phyloP scores from a whole-genome alignment of 2,113 vertebrate genomes.

The Actenoides hombroni region DNA sequence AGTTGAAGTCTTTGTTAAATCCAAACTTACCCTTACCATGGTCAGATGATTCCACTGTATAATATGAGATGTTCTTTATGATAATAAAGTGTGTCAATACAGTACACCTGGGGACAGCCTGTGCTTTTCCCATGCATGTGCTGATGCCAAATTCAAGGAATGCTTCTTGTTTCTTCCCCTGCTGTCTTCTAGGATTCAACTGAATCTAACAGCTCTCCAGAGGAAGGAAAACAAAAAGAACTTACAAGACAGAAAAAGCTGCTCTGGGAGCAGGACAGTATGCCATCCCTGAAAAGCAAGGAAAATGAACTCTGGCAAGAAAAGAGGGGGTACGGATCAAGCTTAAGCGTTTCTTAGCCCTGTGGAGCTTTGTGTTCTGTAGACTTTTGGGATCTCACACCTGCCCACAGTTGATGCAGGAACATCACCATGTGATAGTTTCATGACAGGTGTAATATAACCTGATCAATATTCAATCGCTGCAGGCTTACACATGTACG shows the following conservation, averaged over 20 bases:
- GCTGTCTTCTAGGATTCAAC: constrained; percentile 60
- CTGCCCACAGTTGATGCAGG: not conserved
- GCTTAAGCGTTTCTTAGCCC: not conserved
- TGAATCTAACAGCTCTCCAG: constrained; percentile 54
- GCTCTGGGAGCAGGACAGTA: constrained; percentile 28
- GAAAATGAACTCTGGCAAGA: constrained; percentile 46
- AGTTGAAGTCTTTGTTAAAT: not conserved
- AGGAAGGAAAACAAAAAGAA: constrained; percentile 67
- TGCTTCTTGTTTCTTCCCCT: not conserved
- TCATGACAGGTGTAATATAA: not conserved
- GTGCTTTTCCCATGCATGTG: not conserved
- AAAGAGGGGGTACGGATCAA: constrained; percentile 56
- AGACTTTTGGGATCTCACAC: not conserved
- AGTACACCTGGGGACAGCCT: not conserved
- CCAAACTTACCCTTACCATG: not conserved
- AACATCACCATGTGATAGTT: not conserved
- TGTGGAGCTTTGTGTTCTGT: not conserved
- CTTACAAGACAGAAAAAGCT: constrained; percentile 67
- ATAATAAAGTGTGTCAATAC: not conserved
- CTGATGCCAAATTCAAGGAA: not conserved
- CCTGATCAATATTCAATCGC: not conserved
- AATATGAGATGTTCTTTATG: not conserved
- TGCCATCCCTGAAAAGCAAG: constrained; percentile 24
- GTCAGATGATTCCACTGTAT: not conserved
- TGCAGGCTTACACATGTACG: rapidly evolving